Evolutionary conservation across 2,113 vertebrate genomes (phyloP).

Genomic region (Plestiodon gilberti): DNA sequence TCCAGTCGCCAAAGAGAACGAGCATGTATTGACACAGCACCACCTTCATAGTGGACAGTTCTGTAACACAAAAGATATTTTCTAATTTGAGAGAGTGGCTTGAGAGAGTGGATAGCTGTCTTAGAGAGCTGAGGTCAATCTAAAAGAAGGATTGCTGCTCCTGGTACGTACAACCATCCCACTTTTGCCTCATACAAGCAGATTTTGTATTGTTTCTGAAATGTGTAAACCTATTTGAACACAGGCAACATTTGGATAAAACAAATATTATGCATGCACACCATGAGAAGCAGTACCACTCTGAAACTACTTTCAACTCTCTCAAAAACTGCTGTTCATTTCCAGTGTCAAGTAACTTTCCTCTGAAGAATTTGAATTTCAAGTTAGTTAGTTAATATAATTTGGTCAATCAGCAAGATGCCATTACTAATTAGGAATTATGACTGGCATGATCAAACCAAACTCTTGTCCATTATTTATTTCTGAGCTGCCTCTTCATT

Average conservation of each 20-base stretch:
- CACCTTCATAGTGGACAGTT: slow-evolving; percentile 94
- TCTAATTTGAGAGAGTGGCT: neutral
- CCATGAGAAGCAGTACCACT: neutral
- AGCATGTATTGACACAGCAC: slow-evolving; percentile 91
- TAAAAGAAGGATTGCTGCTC: neutral
- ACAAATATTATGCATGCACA: neutral
- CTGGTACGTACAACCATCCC: neutral
- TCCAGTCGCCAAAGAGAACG: slow-evolving; percentile 95
- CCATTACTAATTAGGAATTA: neutral
- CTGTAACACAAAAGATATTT: slow-evolving; percentile 71
- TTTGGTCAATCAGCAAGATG: neutral
- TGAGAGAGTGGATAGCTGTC: neutral
- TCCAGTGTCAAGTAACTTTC: neutral
- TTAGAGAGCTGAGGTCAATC: neutral
- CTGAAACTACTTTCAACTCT: neutral
- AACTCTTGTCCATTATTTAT: neutral
- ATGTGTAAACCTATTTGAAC: neutral
- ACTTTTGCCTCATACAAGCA: neutral
- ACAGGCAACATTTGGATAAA: neutral
- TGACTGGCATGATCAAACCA: neutral
- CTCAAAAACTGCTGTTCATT: neutral
- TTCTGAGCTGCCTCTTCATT: neutral
- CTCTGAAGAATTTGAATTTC: neutral
- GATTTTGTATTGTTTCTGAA: neutral
- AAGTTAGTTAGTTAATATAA: neutral